A percentile compares a stretch with the other conserved stretches of the same genome.
Conservation (phyloP, 2,888 invertebrate genomes). For the Drosophila gaucha region DNA sequence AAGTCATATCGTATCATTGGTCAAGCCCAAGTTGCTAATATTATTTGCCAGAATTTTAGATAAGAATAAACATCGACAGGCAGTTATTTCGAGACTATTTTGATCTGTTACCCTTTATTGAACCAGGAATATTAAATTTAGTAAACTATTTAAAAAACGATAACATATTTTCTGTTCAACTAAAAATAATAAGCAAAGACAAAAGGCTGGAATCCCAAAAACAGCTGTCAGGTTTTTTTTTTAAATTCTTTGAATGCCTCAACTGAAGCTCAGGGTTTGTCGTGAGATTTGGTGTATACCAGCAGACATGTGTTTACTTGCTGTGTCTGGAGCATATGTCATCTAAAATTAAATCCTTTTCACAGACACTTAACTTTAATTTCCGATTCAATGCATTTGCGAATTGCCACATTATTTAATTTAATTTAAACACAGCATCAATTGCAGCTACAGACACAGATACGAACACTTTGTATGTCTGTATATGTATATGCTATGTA, state of each 20-base stretch:
- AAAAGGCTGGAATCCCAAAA: too few relatives aligned
- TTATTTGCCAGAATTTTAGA: background rate
- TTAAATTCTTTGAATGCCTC: background rate
- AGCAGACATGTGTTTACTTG: constrained; percentile 4
- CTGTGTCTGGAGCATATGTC: constrained; percentile 3
- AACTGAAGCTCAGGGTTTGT: background rate
- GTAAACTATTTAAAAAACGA: too few relatives aligned
- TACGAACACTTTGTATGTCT: background rate
- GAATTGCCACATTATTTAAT: constrained; percentile 17
- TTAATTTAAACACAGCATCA: constrained; percentile 6
- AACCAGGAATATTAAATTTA: too few relatives aligned
- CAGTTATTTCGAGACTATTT: too few relatives aligned
- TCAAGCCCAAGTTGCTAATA: too few relatives aligned
- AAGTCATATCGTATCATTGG: background rate
- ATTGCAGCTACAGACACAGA: background rate
- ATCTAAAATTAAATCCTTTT: constrained; percentile 35
- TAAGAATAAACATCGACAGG: too few relatives aligned
- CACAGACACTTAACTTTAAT: constrained; percentile 38
- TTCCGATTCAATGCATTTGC: constrained; percentile 18
- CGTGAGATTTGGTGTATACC: constrained; percentile 15
- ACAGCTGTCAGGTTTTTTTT: background rate
- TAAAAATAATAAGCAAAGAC: too few relatives aligned
- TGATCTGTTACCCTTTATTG: too few relatives aligned
- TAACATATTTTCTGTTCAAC: too few relatives aligned
- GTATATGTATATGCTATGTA: too few relatives aligned